Evolutionary conservation across 2,113 vertebrate species (phyloP).

Genomic region (Tetrao urogallus): DNA sequence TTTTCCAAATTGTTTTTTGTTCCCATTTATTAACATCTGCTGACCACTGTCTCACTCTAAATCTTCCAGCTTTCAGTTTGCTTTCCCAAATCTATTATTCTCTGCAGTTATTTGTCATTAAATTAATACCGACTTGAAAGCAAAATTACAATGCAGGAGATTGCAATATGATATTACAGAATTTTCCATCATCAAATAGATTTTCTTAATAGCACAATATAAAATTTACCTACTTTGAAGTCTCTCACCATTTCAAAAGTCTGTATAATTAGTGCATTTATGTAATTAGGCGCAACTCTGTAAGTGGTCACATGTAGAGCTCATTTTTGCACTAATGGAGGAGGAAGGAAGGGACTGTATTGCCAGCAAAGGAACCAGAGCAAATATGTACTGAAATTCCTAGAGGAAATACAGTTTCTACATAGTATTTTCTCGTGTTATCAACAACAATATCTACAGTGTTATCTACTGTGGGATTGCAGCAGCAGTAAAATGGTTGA

Average conservation of each 20-base stretch:
- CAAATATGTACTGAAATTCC: conserved; percentile 23
- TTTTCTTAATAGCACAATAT: conserved; percentile 49
- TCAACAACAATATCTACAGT: background rate
- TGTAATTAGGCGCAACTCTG: conserved; percentile 53
- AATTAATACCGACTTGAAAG: conserved; percentile 54
- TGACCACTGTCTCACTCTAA: conserved; percentile 9
- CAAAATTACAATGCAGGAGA: conserved; percentile 17
- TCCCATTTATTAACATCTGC: background rate
- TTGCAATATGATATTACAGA: conserved; percentile 27
- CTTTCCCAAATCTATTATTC: conserved; percentile 15
- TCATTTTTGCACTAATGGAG: conserved; percentile 18
- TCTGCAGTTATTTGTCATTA: conserved; percentile 43
- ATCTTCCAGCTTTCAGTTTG: conserved; percentile 4
- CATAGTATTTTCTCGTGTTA: background rate
- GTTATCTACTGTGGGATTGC: background rate
- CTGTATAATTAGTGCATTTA: conserved; percentile 52
- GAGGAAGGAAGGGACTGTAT: conserved; percentile 15
- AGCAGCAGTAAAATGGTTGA: background rate
- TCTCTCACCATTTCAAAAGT: conserved; percentile 34
- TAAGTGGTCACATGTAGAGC: conserved; percentile 19
- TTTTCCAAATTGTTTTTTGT: background rate
- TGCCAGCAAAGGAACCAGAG: background rate
- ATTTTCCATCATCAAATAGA: conserved; percentile 42
- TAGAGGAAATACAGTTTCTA: background rate
- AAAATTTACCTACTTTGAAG: conserved; percentile 62